phyloP scores from a whole-genome alignment of 1,140 invertebrate genomes.

The Aphidius ervi region DNA sequence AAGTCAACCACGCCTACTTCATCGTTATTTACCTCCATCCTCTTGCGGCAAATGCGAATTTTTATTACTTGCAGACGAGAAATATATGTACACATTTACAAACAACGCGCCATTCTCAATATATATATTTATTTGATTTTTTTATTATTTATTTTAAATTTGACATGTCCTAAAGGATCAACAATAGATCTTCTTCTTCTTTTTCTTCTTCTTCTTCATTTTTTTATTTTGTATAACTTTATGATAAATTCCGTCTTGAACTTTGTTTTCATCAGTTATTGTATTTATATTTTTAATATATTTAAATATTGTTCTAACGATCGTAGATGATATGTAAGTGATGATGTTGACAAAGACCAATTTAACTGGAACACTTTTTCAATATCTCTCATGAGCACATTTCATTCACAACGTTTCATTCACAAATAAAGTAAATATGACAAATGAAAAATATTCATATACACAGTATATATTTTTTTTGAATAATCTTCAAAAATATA shows the following conservation, averaged over 20 bases:
- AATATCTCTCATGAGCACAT: background rate
- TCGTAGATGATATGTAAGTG: no score
- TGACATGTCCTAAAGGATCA: no score
- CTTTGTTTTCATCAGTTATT: no score
- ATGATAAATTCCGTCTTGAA: no score
- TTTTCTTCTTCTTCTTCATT: no score
- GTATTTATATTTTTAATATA: no score
- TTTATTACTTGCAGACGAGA: slow-evolving; percentile 31
- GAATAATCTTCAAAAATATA: background rate
- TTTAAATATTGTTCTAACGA: no score
- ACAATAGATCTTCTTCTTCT: no score
- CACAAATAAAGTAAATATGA: slow-evolving; percentile 7
- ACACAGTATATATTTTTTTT: background rate
- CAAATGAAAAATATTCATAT: background rate
- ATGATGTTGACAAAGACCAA: background rate
- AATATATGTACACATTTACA: background rate
- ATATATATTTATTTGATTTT: no score
- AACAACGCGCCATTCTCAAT: no score
- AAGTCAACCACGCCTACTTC: slow-evolving; percentile 43
- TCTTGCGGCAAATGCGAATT: slow-evolving; percentile 33
- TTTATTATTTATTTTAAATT: no score
- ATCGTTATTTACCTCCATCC: slow-evolving; percentile 42
- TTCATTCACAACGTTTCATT: slow-evolving; percentile 20
- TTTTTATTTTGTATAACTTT: no score
- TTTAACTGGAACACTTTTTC: background rate